Evolutionary conservation across 2,797 vertebrate genomes (phyloP).

Genomic region (Numenius phaeopus): DNA sequence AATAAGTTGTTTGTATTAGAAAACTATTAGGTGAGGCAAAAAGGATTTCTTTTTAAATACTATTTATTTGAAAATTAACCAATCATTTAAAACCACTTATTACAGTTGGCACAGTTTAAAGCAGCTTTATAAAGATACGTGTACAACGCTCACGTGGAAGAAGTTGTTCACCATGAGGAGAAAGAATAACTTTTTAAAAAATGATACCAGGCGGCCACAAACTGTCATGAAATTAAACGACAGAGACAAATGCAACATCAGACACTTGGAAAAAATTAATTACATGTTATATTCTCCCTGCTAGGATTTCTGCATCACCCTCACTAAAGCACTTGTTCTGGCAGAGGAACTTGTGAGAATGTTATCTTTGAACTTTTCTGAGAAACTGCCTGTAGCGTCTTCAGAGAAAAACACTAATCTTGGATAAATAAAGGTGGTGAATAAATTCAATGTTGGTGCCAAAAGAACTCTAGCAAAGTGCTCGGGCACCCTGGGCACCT

Average conservation of each 20-base stretch:
- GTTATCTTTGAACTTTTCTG: not conserved
- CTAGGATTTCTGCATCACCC: not conserved
- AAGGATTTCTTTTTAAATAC: not conserved
- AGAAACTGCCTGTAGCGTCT: not conserved
- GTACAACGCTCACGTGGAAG: accelerated
- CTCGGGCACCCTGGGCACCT: not conserved
- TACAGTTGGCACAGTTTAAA: not conserved
- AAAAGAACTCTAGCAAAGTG: not conserved
- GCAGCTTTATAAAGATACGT: not conserved
- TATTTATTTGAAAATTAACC: not conserved
- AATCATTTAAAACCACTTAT: not conserved
- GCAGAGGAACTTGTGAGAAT: not conserved
- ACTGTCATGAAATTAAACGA: not conserved
- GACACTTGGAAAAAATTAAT: not conserved
- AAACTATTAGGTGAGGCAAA: not conserved
- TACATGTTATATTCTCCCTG: not conserved
- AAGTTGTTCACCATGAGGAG: not conserved
- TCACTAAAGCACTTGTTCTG: not conserved
- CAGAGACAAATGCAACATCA: not conserved
- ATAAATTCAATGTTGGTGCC: not conserved
- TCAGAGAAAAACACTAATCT: not conserved
- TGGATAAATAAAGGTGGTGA: not conserved
- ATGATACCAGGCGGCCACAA: not conserved
- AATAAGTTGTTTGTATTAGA: not conserved
- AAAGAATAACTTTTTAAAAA: not conserved